Percentiles rank a stretch among this genome's conserved stretches.
These are phyloP conservation scores for Apocrypta bakeri DNA, from an alignment of 1,140 invertebrate species.

Conservation along the genomic window DNA sequence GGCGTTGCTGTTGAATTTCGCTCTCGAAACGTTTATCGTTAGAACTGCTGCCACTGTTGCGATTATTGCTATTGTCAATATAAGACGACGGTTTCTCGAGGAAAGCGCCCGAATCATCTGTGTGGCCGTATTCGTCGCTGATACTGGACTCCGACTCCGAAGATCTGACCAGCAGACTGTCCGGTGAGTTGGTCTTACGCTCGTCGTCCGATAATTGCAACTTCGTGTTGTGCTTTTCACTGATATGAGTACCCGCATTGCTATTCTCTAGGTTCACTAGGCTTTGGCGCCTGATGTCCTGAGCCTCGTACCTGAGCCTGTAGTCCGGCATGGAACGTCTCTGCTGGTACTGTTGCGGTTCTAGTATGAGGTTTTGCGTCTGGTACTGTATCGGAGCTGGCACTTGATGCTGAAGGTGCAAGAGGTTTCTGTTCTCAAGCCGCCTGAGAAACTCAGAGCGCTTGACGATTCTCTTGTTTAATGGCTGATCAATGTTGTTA, in stretches of 20 bases:
- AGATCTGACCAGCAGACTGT: conserved; percentile 70
- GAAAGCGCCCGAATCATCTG: conserved; percentile 71
- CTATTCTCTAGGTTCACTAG: conserved; percentile 29
- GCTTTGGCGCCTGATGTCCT: conserved; percentile 34
- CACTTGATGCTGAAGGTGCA: conserved; percentile 44
- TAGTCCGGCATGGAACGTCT: conserved; percentile 55
- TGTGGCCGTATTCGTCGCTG: conserved; percentile 67
- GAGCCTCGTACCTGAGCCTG: conserved; percentile 56
- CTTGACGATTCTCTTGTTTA: conserved; percentile 60
- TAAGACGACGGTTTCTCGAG: conserved; percentile 65
- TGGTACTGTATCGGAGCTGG: background rate
- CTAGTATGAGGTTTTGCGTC: background rate
- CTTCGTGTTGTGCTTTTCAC: conserved; percentile 42
- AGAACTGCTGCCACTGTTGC: conserved; percentile 15
- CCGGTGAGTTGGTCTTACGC: conserved; percentile 71
- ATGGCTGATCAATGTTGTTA: conserved; percentile 12
- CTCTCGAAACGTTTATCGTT: conserved; percentile 35
- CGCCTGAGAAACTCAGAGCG: conserved; percentile 68
- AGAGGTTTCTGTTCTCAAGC: conserved; percentile 56
- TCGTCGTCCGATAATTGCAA: conserved; percentile 67
- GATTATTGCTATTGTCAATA: conserved; percentile 57
- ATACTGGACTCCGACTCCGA: conserved; percentile 69
- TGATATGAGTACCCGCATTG: conserved; percentile 47
- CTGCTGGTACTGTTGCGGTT: background rate
- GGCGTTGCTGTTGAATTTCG: conserved; percentile 32